phyloP scores from a whole-genome alignment of 2,797 vertebrate species.

The Platyrinchus mystaceus region DNA sequence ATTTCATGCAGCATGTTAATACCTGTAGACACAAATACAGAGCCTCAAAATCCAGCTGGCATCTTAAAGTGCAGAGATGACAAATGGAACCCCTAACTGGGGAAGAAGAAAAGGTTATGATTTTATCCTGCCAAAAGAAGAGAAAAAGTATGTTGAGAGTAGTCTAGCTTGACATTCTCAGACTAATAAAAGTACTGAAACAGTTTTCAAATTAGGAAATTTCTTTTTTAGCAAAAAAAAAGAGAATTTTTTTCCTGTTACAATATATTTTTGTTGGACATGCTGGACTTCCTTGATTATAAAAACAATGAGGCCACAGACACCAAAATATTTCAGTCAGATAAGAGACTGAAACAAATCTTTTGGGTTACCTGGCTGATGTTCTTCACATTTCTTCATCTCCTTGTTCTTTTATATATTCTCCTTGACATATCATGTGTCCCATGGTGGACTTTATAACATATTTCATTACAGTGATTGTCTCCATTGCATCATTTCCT shows the following conservation, averaged over 20 bases:
- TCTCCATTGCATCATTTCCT: background rate
- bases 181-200: background rate
- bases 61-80: background rate
- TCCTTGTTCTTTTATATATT: background rate
- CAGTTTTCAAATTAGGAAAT: background rate
- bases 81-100: background rate
- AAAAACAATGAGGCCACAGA: background rate
- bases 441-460: background rate
- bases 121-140: background rate
- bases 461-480: background rate
- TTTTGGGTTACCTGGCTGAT: background rate
- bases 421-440: background rate
- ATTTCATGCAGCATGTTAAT: background rate
- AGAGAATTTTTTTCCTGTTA: background rate
- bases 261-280: background rate
- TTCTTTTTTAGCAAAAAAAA: background rate
- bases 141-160: background rate
- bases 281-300: background rate
- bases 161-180: background rate
- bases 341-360: background rate
- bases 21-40: background rate
- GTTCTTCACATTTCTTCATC: background rate
- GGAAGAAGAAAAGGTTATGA: background rate
- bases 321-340: background rate
- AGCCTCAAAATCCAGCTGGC: background rate